Evolutionary conservation across 2,113 vertebrate species (phyloP).

Genomic region (Ctenomys sociabilis): DNA sequence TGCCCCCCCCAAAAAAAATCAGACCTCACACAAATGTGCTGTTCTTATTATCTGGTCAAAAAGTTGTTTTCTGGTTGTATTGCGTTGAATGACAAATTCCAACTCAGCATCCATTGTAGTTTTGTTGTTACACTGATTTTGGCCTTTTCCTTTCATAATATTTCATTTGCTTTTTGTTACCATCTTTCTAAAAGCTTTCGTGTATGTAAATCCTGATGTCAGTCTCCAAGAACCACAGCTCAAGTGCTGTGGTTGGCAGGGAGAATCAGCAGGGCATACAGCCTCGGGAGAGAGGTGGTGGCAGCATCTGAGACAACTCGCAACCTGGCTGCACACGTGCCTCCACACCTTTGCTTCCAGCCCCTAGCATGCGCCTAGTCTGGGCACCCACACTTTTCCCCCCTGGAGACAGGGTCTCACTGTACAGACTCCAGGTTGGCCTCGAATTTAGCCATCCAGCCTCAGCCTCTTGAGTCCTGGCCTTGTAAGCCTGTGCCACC

Average conservation of each 20-base stretch:
- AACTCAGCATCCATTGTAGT: neutral
- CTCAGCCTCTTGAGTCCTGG: neutral
- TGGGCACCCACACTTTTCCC: neutral
- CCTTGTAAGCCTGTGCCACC: neutral
- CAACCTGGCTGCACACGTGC: neutral
- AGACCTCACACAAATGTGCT: conserved; percentile 96
- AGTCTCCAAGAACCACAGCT: neutral
- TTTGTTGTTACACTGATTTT: neutral
- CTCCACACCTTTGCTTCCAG: neutral
- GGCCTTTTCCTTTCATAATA: neutral
- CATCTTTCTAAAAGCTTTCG: neutral
- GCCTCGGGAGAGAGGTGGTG: neutral
- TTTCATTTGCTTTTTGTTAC: neutral
- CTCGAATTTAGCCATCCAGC: neutral
- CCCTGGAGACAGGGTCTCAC: neutral
- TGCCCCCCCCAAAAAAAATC: conserved; percentile 93
- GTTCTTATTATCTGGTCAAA: conserved; percentile 95
- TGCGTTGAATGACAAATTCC: neutral
- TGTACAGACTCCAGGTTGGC: neutral
- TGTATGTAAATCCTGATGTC: neutral
- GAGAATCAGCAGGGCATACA: neutral
- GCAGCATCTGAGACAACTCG: neutral
- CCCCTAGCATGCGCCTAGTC: neutral
- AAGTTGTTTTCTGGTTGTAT: neutral
- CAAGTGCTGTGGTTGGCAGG: neutral